Evolutionary conservation across 2,888 invertebrate species (phyloP), one percentile per base, ranked within the genome.

Genomic region (Chironomus riparius): DNA sequence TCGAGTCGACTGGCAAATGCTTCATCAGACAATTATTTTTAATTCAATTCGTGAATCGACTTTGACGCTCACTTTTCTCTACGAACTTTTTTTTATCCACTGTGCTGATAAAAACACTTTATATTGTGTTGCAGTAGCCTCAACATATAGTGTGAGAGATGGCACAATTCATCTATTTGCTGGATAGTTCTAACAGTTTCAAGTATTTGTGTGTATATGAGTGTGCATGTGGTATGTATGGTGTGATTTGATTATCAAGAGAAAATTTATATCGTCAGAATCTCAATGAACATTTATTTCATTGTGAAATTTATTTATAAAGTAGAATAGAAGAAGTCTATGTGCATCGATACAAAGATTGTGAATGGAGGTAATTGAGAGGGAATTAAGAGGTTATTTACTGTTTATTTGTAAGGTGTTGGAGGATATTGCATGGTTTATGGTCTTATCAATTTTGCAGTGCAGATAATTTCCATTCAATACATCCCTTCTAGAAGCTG

Each of bases 21-120:
- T 68, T 74, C 74, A 74, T 74, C 68, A 68, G 74, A 47, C 74
- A 74, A 74, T 74, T 74, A 74, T 74, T 74, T 74, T 74, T 74
- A 74, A 74, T 74, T 74, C 62, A 68, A 68, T 62, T 74, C 47
- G 4, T 13, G 21, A 65, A 65, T 10, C 18, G 56, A 56, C 15
- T 21, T 65, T 24, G 65, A 21, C 24, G 18, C 65, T 24, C 22
- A 65, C 65, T 21, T 22, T 65, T 21, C 28, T 28, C 28, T 28
- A 28, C 28, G 28, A 28, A 28, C 28, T 4, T 4, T 28, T 28
- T 38, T 38, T 38, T 38, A 6, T 56, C n/a, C 56, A 56, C 56
- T 56, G 15, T 56, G 56, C 18, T 56, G 56, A n/a, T 56, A 56
- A 18, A 56, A 18, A n/a, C 56, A 56, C 18, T 56, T n/a, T 56